Evolutionary conservation across 2,888 invertebrate genomes (phyloP).

Genomic region (Melolontha melolontha): DNA sequence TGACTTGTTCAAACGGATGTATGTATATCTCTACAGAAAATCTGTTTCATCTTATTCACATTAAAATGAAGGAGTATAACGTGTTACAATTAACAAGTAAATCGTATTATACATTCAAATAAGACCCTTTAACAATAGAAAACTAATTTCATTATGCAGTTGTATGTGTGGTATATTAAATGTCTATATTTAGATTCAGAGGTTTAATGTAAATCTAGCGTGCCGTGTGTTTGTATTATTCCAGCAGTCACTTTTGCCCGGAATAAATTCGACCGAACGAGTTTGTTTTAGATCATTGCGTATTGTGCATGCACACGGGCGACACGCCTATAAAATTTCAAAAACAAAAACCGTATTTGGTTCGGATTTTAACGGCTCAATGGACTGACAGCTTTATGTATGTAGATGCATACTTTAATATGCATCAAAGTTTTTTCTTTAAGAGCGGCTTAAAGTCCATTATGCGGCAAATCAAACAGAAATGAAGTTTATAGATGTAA

Average conservation of each 20-base stretch:
- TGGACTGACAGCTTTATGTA: slow-evolving; percentile 2
- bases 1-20: too few species aligned
- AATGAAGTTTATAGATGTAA: too few species aligned
- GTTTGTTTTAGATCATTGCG: too few species aligned
- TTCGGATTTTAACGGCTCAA: slow-evolving; percentile 8
- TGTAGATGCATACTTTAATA: slow-evolving; percentile 20
- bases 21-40: too few species aligned
- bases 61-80: slow-evolving; percentile 1
- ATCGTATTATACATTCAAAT: slow-evolving; percentile 13
- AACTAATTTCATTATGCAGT: slow-evolving; percentile 8
- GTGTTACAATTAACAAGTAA: slow-evolving; percentile 20
- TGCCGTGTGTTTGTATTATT: too few species aligned
- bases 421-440: slow-evolving; percentile 5
- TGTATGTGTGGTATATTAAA: too few species aligned
- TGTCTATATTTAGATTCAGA: too few species aligned
- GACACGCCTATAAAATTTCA: slow-evolving; percentile 28
- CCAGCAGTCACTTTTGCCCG: too few species aligned
- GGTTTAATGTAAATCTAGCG: too few species aligned
- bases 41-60: not conserved
- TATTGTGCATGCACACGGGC: not conserved
- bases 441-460: not conserved
- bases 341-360: slow-evolving; percentile 17
- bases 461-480: not conserved
- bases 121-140: slow-evolving; percentile 7
- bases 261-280: too few species aligned